Evolutionary conservation across 2,888 invertebrate genomes (phyloP), one percentile per base, ranked within the genome.

Genomic region (Galerucella calmariensis): DNA sequence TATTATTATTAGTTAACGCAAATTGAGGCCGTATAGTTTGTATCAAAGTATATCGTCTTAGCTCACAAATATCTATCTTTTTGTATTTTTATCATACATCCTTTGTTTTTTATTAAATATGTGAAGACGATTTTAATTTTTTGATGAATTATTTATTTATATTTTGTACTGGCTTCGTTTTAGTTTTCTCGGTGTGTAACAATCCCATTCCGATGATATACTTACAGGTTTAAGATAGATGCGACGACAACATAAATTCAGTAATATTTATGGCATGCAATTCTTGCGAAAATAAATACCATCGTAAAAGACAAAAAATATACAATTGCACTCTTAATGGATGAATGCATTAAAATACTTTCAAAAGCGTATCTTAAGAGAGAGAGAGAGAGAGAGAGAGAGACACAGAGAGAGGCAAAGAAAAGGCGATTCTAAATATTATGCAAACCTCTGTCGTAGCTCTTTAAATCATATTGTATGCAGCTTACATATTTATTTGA

Each of bases 211-310:
- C 71, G 12, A 20, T 16, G 24, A 12, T 35, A 27, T 67, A 58
- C 56, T 53, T 58, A 48, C 65, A 67, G 9, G 14, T 56, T 41
- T 27, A 56, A 35, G 41, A 65, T 56, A 66, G 72, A 72, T 56
- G 61, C 58, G 74, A 71, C 74, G 74, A 74, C 74, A 72, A 75
- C 72, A 75, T 75, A 73, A 75, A 75, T 70, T 73, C 61, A 48
- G 41, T 51, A 27, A 69, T 69, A 53, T 75, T 75, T 73, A 73
- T 73, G 62, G 63, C 70, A 73, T 61, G 67, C 59, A 75, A 72
- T 72, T 58, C 63, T 70, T 73, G 62, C 70, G 67, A 67, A 75
- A 75, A 73, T 75, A 73, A 70, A 66, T 69, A 65, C 74, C 58
- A 73, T 67, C 69, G 69, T 73, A 75, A 77, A 75, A 75, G 59